These are phyloP conservation scores for Aphelenchoides avenae DNA, from an alignment of 1,140 invertebrate species.

Conservation along the genomic window DNA sequence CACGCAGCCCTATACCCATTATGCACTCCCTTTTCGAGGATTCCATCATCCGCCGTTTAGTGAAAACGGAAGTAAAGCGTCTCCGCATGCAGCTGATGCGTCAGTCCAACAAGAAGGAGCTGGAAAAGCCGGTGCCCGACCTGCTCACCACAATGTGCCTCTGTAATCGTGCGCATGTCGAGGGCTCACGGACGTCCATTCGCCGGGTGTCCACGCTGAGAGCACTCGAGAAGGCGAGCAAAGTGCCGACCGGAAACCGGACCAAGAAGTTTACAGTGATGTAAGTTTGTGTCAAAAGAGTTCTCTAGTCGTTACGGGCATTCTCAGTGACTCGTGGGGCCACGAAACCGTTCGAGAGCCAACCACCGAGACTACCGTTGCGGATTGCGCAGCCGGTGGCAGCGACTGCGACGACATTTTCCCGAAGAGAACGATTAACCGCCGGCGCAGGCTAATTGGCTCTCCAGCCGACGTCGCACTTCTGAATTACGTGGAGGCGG, in stretches of 20 bases:
- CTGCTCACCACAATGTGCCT: slow-evolving; percentile 55
- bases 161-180: slow-evolving; percentile 51
- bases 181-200: slow-evolving; percentile 24
- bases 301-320: not conserved
- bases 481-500: slow-evolving; percentile 52
- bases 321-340: slow-evolving; percentile 35
- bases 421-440: slow-evolving; percentile 7
- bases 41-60: slow-evolving; percentile 12
- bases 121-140: slow-evolving; percentile 54
- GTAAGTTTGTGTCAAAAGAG: slow-evolving; percentile 36
- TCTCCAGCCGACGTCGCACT: slow-evolving; percentile 52
- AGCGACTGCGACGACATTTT: not conserved
- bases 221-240: slow-evolving; percentile 41
- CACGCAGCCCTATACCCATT: too few species aligned
- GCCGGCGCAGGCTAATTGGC: slow-evolving; percentile 45
- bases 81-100: slow-evolving; percentile 29
- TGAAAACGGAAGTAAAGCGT: slow-evolving; percentile 42
- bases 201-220: slow-evolving; percentile 49
- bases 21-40: too few species aligned
- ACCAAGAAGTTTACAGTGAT: slow-evolving; percentile 57
- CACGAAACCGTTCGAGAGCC: slow-evolving; percentile 44
- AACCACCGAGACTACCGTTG: slow-evolving; percentile 25
- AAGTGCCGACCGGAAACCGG: slow-evolving; percentile 31
- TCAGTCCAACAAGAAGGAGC: slow-evolving; percentile 15
- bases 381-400: not conserved